A percentile compares a stretch with the other conserved stretches of the same genome.
These are phyloP conservation scores for Lysandra coridon DNA, from an alignment of 2,888 invertebrate genomes.

Conservation along the genomic window DNA sequence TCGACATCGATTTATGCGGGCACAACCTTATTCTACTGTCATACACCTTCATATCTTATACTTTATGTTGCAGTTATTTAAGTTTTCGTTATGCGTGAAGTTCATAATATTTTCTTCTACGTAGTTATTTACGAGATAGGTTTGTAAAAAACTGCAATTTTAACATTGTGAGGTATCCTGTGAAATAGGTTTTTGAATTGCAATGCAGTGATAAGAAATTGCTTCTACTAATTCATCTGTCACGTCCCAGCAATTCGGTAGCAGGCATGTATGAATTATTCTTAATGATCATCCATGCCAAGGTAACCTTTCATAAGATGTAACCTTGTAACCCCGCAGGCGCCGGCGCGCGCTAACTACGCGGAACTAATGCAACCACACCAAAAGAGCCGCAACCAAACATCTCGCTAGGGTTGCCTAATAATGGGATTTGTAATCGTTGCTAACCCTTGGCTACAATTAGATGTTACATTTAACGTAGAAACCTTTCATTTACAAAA, in stretches of 20 bases:
- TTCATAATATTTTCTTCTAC: not conserved
- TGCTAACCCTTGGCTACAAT: not conserved
- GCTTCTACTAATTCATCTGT: not conserved
- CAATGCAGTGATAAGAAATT: not conserved
- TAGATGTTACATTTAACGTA: not conserved
- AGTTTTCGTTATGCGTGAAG: not conserved
- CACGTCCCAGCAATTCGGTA: conserved; percentile 16
- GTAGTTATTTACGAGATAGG: not conserved
- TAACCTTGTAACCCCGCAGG: conserved; percentile 46
- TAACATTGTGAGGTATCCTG: not conserved
- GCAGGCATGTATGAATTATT: conserved; percentile 11
- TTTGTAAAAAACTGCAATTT: not conserved
- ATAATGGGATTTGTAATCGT: not conserved
- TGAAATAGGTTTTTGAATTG: not conserved
- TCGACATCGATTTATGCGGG: conserved; percentile 68
- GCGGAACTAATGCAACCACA: conserved; percentile 72
- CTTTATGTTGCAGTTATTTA: conserved; percentile 10
- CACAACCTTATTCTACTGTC: conserved; percentile 29
- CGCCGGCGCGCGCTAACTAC: conserved; percentile 64
- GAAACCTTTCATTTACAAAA: not conserved
- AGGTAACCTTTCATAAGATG: conserved; percentile 20
- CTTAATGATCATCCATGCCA: conserved; percentile 21
- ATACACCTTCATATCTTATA: conserved; percentile 13
- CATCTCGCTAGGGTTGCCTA: conserved; percentile 43
- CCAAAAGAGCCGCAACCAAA: conserved; percentile 56